Evolutionary conservation across 2,113 vertebrate species (phyloP).

Genomic region (Zootoca vivipara): DNA sequence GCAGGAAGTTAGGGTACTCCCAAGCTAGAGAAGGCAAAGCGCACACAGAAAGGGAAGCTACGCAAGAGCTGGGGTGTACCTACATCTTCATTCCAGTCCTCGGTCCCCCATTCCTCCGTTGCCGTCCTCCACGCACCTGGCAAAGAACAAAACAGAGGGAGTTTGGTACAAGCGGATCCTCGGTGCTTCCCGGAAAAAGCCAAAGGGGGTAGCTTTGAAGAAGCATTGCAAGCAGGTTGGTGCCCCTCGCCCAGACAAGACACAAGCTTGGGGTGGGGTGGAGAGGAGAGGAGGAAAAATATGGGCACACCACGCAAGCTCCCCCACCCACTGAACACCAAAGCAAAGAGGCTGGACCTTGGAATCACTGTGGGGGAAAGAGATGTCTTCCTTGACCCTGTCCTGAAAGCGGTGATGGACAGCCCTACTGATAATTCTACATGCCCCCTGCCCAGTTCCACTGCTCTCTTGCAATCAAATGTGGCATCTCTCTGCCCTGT

Average conservation of each 20-base stretch:
- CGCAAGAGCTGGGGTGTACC: constrained; percentile 61
- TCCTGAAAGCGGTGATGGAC: neutral
- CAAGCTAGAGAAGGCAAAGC: neutral
- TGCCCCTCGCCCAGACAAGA: constrained; percentile 36
- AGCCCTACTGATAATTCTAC: neutral
- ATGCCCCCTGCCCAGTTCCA: neutral
- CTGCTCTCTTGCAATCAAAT: neutral
- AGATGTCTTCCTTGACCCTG: neutral
- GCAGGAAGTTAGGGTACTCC: constrained; percentile 26
- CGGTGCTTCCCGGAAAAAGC: neutral
- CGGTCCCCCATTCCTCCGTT: constrained; percentile 96
- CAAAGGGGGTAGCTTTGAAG: neutral
- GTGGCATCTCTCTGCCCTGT: neutral
- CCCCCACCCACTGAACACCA: neutral
- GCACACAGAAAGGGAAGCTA: neutral
- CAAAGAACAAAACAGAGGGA: constrained; percentile 6
- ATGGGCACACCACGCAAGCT: neutral
- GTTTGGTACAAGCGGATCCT: rapidly evolving
- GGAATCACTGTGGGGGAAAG: neutral
- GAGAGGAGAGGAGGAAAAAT: neutral
- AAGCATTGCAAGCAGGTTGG: constrained; percentile 47
- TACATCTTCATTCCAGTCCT: constrained; percentile 99
- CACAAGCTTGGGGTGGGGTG: constrained; percentile 1
- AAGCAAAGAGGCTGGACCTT: neutral
- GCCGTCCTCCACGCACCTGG: constrained; percentile 92